phyloP scores from a whole-genome alignment of 2,888 invertebrate genomes.

The Teinopalpus imperialis region DNA sequence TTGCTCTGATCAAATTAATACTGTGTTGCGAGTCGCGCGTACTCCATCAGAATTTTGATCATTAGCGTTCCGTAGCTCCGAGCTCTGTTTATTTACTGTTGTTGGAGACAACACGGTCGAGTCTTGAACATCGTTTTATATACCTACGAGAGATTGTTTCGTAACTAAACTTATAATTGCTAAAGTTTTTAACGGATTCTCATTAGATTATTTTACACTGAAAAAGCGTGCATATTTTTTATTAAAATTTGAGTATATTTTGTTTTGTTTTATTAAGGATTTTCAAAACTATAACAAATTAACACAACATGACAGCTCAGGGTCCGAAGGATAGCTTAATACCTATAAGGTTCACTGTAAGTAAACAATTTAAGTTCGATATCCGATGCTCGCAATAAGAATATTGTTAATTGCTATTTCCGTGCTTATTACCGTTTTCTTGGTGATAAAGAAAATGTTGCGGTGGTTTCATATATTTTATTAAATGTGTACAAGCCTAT shows the following conservation, averaged over 20 bases:
- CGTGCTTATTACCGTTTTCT: too few species aligned
- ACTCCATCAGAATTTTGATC: conserved; percentile 53
- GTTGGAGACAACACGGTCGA: conserved; percentile 25
- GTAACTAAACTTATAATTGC: conserved; percentile 27
- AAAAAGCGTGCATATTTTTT: background rate
- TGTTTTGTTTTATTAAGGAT: too few species aligned
- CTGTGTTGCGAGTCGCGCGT: conserved; percentile 39
- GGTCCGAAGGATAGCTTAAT: too few species aligned
- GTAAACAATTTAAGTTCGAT: too few species aligned
- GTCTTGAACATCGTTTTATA: conserved; percentile 26
- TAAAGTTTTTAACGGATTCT: conserved; percentile 25
- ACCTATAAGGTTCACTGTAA: too few species aligned
- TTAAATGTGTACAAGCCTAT: too few species aligned
- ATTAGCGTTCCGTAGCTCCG: conserved; percentile 40
- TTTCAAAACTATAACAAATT: too few species aligned
- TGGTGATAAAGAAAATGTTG: too few species aligned
- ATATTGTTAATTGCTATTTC: too few species aligned
- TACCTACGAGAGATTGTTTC: conserved; percentile 22
- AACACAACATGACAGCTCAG: too few species aligned
- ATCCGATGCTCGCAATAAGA: too few species aligned
- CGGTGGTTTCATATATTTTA: too few species aligned
- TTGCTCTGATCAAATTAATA: conserved; percentile 60
- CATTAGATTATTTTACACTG: conserved; percentile 11
- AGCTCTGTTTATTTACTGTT: conserved; percentile 39
- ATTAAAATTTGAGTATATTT: background rate